These are phyloP conservation scores for Diplodus sargus DNA, from an alignment of 2,797 vertebrate genomes.

Conservation along the genomic window DNA sequence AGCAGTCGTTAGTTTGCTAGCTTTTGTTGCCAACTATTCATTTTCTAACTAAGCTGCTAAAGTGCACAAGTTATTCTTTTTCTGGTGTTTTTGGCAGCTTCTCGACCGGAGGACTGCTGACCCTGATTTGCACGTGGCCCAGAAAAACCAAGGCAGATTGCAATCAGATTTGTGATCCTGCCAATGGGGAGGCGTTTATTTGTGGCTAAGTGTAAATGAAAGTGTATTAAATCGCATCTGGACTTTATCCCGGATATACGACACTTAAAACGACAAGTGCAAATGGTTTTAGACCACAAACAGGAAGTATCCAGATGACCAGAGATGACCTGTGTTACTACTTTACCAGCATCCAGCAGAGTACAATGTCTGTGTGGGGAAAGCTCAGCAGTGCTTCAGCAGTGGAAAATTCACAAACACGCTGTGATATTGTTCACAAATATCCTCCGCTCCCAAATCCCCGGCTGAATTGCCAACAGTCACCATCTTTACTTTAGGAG, in stretches of 20 bases:
- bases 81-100: background rate
- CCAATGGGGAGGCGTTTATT: background rate
- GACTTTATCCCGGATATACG: background rate
- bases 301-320: slow-evolving; percentile 42
- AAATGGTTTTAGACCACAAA: slow-evolving; percentile 41
- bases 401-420: slow-evolving; percentile 46
- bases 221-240: slow-evolving; percentile 18
- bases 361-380: slow-evolving; percentile 53
- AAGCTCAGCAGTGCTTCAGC: slow-evolving; percentile 43
- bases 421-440: slow-evolving; percentile 44
- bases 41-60: background rate
- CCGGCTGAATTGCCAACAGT: slow-evolving; percentile 56
- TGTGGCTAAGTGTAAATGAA: background rate
- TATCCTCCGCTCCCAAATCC: slow-evolving; percentile 54
- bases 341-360: slow-evolving; percentile 55
- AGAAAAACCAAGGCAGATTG: background rate
- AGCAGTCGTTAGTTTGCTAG: background rate
- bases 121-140: background rate
- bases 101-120: background rate
- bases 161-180: background rate
- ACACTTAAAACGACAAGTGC: slow-evolving; percentile 24
- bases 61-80: background rate
- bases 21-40: background rate
- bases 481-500: slow-evolving; percentile 35
- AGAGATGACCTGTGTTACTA: slow-evolving; percentile 35